phyloP scores from a whole-genome alignment of 37 sponge, comb jelly and placozoan species.

The Hormiphora californensis region DNA sequence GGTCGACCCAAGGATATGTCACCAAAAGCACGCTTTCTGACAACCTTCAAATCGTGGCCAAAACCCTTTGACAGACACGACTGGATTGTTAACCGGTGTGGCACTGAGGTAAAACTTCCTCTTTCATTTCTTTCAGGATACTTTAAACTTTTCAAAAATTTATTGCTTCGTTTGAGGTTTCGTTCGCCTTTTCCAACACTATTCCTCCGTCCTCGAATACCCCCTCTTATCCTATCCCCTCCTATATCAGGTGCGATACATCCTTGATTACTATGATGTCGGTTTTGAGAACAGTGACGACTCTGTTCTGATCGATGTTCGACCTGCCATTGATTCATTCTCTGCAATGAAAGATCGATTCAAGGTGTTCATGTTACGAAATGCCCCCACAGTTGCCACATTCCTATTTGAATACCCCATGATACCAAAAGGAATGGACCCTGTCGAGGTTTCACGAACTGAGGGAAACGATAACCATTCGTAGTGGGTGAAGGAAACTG shows the following conservation, averaged over 20 bases:
- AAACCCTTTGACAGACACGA: slow-evolving; percentile 96
- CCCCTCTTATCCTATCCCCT: slow-evolving; percentile 42
- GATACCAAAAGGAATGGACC: background rate
- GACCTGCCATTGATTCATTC: slow-evolving; percentile 91
- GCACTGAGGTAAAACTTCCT: slow-evolving; percentile 74
- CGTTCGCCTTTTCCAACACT: slow-evolving; percentile 83
- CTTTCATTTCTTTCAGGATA: slow-evolving; percentile 70
- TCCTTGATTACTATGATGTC: slow-evolving; percentile 82
- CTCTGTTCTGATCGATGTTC: slow-evolving; percentile 72
- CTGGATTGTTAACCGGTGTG: slow-evolving; percentile 89
- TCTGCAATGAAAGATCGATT: slow-evolving; percentile 73
- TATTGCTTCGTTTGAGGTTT: slow-evolving; percentile 61
- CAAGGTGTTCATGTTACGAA: slow-evolving; percentile 55
- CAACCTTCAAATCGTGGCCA: slow-evolving; percentile 82
- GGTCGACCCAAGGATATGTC: slow-evolving; percentile 86
- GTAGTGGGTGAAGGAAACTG: too few relatives aligned
- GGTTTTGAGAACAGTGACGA: slow-evolving; percentile 63
- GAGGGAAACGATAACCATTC: too few relatives aligned
- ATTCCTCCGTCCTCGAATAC: slow-evolving; percentile 68
- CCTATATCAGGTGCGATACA: slow-evolving; percentile 67
- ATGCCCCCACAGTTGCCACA: background rate
- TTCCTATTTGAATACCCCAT: slow-evolving; percentile 16
- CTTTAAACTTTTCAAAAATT: slow-evolving; percentile 46
- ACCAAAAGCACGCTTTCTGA: slow-evolving; percentile 78
- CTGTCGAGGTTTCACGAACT: too few relatives aligned